Evolutionary conservation across 2,113 vertebrate genomes (phyloP), one percentile per base, ranked within the genome.

Genomic region (Rhea americana): DNA sequence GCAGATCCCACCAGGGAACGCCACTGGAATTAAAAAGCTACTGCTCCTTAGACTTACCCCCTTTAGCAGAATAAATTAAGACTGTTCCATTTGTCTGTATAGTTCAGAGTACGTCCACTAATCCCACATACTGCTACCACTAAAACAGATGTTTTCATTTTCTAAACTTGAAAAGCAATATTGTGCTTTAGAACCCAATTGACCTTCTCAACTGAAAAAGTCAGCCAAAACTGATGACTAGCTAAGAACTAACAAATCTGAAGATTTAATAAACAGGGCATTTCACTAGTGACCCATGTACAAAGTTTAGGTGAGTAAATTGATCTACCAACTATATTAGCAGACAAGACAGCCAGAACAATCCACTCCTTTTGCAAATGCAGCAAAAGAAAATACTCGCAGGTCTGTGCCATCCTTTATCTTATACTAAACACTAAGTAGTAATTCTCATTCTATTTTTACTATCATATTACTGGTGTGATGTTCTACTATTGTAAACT

Each of bases 1-100:
- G 82, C 67, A 93, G 74, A 85, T 77, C n/a, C 61, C 48, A 91
- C 53, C 30, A 91, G 74, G 28, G 66, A 93, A 82, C 47, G 77
- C 14, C 9, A 78, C 0, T 61, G 67, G 47, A 92, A 95, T 92
- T 50, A 77, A 92, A 95, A 79, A 55, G 50, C 59, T 82, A 9
- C 14, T 71, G 75, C 14, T 79, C 35, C 61, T 88, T 93, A 1
- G 2, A 82, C 68, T 75, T 20, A 43, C 59, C 9, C 67, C 37
- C 50, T 56, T 74, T 22, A 86, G 39, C 61, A 83, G 50, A 66
- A 73, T 83, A 86, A 94, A 83, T 50, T 25, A 68, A 48, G 15
- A 77, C n/a, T 70, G n/a, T 50, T 79, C 25, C 7, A 39, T 75
- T 55, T 93, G 26, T 48, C 11, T 24, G 6, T 11, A 13, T 39